Conservation (phyloP, 2,113 vertebrate species). For the Clarias macrocephalus region DNA sequence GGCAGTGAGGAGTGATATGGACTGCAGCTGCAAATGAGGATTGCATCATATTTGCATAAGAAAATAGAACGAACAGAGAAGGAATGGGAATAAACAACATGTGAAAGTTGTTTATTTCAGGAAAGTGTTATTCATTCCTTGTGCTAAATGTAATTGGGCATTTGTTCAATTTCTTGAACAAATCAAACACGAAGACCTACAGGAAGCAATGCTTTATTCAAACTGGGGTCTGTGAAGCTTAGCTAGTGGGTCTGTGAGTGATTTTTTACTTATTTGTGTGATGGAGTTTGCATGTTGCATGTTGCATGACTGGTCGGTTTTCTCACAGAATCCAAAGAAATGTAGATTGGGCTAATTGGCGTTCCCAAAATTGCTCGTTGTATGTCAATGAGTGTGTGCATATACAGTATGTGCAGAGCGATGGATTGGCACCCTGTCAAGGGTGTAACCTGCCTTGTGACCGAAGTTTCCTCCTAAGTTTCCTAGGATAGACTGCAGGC, state of each 20-base stretch:
- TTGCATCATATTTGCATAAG: constrained; percentile 24
- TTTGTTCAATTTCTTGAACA: neutral
- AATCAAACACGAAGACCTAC: neutral
- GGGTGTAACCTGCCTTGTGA: too few species aligned
- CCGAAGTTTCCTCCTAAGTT: too few species aligned
- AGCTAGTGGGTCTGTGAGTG: neutral
- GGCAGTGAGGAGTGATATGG: constrained; percentile 7
- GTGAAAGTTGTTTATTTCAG: constrained; percentile 1
- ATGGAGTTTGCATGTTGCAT: too few species aligned
- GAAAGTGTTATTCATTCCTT: neutral
- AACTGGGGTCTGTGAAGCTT: neutral
- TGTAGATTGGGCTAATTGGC: too few species aligned
- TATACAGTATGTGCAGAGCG: too few species aligned
- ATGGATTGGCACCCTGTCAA: too few species aligned
- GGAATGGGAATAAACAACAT: constrained; percentile 10
- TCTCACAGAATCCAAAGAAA: too few species aligned
- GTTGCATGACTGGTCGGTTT: too few species aligned
- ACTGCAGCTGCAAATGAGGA: neutral
- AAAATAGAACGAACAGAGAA: neutral
- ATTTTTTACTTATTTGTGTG: neutral
- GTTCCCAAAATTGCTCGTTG: too few species aligned
- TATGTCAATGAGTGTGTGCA: too few species aligned
- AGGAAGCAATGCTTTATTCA: neutral
- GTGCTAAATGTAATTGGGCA: neutral
- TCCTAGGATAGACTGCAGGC: too few species aligned